phyloP scores from a whole-genome alignment of 2,113 vertebrate genomes.

The Eublepharis macularius region DNA sequence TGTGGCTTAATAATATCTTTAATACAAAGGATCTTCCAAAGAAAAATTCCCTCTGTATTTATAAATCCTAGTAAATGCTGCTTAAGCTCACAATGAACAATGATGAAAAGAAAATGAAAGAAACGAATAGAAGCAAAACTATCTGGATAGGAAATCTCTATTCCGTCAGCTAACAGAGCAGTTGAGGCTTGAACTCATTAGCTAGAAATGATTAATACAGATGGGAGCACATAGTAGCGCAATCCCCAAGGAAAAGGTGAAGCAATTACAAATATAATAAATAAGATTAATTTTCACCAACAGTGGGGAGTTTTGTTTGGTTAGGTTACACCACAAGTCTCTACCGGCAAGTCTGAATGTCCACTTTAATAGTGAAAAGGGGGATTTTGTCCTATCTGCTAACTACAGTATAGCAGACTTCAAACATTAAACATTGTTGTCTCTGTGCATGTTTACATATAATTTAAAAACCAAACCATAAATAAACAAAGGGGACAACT shows the following conservation, averaged over 20 bases:
- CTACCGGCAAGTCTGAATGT: slow-evolving; percentile 33
- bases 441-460: slow-evolving; percentile 65
- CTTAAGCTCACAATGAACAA: background rate
- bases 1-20: background rate
- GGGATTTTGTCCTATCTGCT: slow-evolving; percentile 40
- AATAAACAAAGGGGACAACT: slow-evolving; percentile 71
- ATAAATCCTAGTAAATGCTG: background rate
- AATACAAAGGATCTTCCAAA: background rate
- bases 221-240: background rate
- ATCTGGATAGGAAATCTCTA: background rate
- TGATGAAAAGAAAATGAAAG: background rate
- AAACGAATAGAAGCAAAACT: slow-evolving; percentile 10
- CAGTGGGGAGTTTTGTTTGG: background rate
- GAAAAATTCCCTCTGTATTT: background rate
- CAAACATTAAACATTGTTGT: slow-evolving; percentile 58
- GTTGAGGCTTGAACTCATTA: background rate
- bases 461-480: slow-evolving; percentile 69
- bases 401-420: slow-evolving; percentile 36
- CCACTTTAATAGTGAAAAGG: slow-evolving; percentile 19
- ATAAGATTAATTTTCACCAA: slow-evolving; percentile 22
- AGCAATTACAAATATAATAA: slow-evolving; percentile 22
- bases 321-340: slow-evolving; percentile 14
- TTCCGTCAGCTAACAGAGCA: background rate
- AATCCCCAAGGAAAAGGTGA: slow-evolving; percentile 2
- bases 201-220: background rate